A percentile compares a stretch with the other conserved stretches of the same genome.
phyloP scores from a whole-genome alignment of 2,797 vertebrate species.

The Cossypha niveicapilla region DNA sequence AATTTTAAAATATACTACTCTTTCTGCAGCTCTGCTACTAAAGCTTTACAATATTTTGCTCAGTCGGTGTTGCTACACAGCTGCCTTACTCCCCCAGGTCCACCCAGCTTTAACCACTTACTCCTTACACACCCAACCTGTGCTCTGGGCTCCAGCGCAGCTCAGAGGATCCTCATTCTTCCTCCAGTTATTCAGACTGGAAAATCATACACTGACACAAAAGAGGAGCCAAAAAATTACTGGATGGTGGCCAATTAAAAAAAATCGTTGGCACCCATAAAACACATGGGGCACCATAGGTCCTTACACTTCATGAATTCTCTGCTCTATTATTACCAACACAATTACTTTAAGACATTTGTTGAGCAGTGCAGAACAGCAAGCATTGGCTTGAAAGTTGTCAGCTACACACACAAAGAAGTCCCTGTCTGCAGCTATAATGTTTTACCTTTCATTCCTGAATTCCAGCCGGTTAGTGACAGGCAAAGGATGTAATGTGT shows the following conservation, averaged over 20 bases:
- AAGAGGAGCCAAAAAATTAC: neutral
- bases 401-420: neutral
- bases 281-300: neutral
- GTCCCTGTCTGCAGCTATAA: neutral
- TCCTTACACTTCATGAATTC: constrained; percentile 32
- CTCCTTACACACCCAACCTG: neutral
- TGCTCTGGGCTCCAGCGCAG: neutral
- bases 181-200: neutral
- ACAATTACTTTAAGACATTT: neutral
- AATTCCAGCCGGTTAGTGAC: neutral
- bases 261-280: neutral
- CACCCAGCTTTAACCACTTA: neutral
- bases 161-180: neutral
- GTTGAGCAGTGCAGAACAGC: neutral
- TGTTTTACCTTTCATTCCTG: neutral
- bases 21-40: neutral
- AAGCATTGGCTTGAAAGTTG: neutral
- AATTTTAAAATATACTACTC: neutral
- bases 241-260: constrained; percentile 18
- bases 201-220: neutral
- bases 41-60: neutral
- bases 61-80: neutral
- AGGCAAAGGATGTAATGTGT: neutral
- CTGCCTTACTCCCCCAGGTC: neutral
- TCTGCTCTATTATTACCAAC: constrained; percentile 3